A percentile compares a stretch with the other conserved stretches of the same genome.
Conservation (phyloP, 2,113 vertebrate species). For the Empidonax alnorum region DNA sequence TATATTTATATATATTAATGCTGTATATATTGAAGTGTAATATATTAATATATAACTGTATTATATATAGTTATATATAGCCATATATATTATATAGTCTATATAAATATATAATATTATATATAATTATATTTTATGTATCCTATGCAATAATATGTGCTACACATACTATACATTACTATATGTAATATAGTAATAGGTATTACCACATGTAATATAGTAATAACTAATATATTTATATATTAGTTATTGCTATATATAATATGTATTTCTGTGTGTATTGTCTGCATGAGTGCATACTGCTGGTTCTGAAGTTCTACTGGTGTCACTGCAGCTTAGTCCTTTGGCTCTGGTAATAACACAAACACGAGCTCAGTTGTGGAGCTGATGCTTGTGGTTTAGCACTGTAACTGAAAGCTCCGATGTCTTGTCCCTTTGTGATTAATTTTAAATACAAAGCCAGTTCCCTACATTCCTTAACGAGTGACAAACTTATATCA, state of each 20-base stretch:
- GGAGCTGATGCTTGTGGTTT: not conserved
- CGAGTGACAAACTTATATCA: not conserved
- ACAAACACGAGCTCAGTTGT: not conserved
- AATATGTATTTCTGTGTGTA: not conserved
- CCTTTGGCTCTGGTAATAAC: not conserved
- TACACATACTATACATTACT: not conserved
- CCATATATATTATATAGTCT: too few relatives aligned
- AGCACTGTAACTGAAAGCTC: not conserved
- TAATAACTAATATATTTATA: not conserved
- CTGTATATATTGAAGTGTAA: too few relatives aligned
- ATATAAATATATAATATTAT: too few relatives aligned
- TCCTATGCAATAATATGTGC: not conserved
- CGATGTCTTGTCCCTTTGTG: rapidly evolving
- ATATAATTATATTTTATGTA: too few relatives aligned
- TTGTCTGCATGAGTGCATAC: rapidly evolving
- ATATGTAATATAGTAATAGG: not conserved
- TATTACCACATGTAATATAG: too few relatives aligned
- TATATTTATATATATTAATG: too few relatives aligned
- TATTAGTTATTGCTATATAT: not conserved
- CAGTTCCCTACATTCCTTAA: rapidly evolving
- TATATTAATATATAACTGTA: too few relatives aligned
- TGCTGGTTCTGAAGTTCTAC: not conserved
- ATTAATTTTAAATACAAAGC: not conserved
- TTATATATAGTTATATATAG: too few relatives aligned
- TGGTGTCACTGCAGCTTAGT: not conserved